Evolutionary conservation across 2,797 vertebrate species (phyloP), one percentile per base, ranked within the genome.

Genomic region (Notolepis coatsorum): DNA sequence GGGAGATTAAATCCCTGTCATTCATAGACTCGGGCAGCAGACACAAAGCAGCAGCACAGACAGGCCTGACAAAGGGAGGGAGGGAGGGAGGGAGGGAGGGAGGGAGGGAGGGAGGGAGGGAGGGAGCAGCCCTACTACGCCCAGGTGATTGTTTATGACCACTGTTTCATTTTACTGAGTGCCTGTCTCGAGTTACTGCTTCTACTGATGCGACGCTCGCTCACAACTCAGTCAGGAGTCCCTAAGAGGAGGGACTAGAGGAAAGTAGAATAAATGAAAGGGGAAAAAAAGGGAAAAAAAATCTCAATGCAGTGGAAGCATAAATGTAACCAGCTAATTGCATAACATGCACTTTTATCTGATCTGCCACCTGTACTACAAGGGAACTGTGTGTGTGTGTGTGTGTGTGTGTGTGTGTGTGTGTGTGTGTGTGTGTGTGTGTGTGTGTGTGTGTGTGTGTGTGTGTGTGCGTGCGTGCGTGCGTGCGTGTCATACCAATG

Each of bases 401-500:
- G 33, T 35, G 33, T 7, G 33, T 12, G 1, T 35, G 33, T 35
- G 33, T 13, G 33, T 35, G 33, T 35, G 33, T 35, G 33, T 35
- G 33, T 7, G 33, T 12, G 8, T 35, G 33, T 35, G 33, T 35
- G 33, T 35, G 33, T 35, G 33, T 35, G 33, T 35, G 33, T 13
- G 33, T 35, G 33, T 13, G 33, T 35, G 33, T 35, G 33, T 35
- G 33, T 13, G 33, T 28, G 52, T 4, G 53, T 20, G 24, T 0
- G 18, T 69, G 10, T 12, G 20, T 53, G 13, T 18, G 28, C 24
- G 35, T 17, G 5, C 15, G 15, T 5, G 1, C 30, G 33, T 5
- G 7, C n/a, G 47, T 12, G 15, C 1, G 2, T 0, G 8, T 23
- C 76, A 79, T 95, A 99, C 98, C 96, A 99, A 89, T 6, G 98